Percentiles rank a stretch among this genome's conserved stretches.
Conservation (phyloP, 1,140 invertebrate species). For the Spodoptera litura region DNA sequence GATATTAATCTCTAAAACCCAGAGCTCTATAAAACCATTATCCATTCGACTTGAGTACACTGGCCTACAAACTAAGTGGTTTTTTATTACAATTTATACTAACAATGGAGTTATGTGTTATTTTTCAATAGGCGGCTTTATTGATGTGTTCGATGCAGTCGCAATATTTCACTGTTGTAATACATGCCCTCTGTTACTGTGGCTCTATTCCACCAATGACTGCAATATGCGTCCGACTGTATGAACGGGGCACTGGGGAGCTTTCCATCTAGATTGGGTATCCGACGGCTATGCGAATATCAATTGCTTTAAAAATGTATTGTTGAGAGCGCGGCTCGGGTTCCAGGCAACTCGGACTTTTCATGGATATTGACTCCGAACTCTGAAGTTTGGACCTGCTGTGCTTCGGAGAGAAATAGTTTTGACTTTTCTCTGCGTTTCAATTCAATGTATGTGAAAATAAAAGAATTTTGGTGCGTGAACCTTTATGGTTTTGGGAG, state of each 20-base stretch:
- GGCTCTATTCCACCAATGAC: slow-evolving; percentile 44
- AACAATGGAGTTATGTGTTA: slow-evolving; percentile 31
- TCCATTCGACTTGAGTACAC: no score
- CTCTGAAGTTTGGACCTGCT: slow-evolving; percentile 19
- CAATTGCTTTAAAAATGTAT: slow-evolving; percentile 58
- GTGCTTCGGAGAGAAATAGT: slow-evolving; percentile 13
- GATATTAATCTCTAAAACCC: no score
- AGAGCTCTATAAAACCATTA: no score
- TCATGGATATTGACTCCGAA: slow-evolving; percentile 29
- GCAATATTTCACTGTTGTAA: slow-evolving; percentile 51
- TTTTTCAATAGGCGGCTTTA: slow-evolving; percentile 25
- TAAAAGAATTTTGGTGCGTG: no score
- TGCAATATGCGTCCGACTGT: slow-evolving; percentile 54
- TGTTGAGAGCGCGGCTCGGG: slow-evolving; percentile 43
- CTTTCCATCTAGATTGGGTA: slow-evolving; percentile 54
- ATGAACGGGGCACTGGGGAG: slow-evolving; percentile 51
- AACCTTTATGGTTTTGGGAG: no score
- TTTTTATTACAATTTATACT: no score
- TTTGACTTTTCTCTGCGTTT: slow-evolving; percentile 1
- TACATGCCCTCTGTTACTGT: slow-evolving; percentile 38
- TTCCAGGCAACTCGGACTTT: slow-evolving; percentile 18
- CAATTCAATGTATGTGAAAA: not conserved
- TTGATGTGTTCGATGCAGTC: slow-evolving; percentile 47
- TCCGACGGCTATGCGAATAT: slow-evolving; percentile 50
- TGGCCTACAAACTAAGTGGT: no score